These are phyloP conservation scores for Lamprotornis superbus DNA, from an alignment of 2,113 vertebrate genomes.

Conservation along the genomic window DNA sequence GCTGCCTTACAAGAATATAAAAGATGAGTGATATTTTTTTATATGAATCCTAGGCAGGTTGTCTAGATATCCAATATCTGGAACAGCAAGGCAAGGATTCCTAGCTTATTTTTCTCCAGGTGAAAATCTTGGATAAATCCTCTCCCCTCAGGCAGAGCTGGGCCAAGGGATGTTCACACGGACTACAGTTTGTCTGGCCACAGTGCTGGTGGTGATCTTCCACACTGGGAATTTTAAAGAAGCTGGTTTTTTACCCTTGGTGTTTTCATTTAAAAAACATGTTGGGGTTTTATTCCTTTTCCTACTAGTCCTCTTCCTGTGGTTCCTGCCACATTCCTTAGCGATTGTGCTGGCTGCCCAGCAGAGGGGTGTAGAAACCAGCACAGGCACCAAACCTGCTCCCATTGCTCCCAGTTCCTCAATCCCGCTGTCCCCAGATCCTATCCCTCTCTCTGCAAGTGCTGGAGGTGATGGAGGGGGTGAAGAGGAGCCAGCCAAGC, in stretches of 20 bases:
- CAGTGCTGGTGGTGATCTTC: background rate
- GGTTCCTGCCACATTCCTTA: background rate
- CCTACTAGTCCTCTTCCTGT: background rate
- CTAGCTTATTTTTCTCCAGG: background rate
- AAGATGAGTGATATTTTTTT: background rate
- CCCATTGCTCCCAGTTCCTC: no score
- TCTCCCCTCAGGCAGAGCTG: background rate
- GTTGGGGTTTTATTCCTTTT: background rate
- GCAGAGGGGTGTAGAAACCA: constrained; percentile 48
- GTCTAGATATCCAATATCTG: background rate
- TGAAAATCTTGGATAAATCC: background rate
- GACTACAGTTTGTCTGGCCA: background rate
- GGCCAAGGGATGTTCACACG: rapidly evolving
- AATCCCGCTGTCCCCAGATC: background rate
- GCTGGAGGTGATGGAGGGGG: background rate
- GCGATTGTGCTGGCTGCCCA: background rate
- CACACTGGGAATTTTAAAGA: background rate
- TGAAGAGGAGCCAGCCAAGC: background rate
- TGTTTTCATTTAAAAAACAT: background rate
- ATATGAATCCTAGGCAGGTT: background rate
- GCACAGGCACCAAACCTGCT: background rate
- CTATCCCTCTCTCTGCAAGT: background rate
- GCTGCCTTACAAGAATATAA: background rate
- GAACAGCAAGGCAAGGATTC: background rate
- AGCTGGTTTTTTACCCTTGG: background rate